Percentiles rank a stretch among this genome's conserved stretches.
These are phyloP conservation scores for Diachasmimorpha longicaudata DNA, from an alignment of 1,140 invertebrate species.

Conservation along the genomic window DNA sequence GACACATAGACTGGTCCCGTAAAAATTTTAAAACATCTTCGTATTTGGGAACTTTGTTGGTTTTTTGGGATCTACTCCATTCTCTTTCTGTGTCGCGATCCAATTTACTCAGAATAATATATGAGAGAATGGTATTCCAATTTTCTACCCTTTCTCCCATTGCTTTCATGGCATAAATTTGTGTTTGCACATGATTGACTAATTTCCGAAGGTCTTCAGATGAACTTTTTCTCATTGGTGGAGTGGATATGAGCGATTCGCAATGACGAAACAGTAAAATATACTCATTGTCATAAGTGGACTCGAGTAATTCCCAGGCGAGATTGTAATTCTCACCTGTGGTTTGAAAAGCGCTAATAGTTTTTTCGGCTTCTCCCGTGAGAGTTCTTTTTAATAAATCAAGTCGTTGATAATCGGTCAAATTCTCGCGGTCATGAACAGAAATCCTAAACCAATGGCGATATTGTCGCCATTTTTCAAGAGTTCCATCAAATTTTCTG, in stretches of 20 bases:
- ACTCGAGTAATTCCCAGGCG: slow-evolving; percentile 11
- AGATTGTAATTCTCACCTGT: slow-evolving; percentile 12
- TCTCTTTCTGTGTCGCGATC: slow-evolving; percentile 5
- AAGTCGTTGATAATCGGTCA: slow-evolving; percentile 7
- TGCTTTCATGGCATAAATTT: slow-evolving; percentile 11
- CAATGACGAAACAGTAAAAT: slow-evolving; percentile 10
- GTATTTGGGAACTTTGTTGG: not conserved
- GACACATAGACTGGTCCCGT: slow-evolving; percentile 12
- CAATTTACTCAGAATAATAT: not conserved
- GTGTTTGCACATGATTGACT: not conserved
- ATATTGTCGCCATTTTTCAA: slow-evolving; percentile 19
- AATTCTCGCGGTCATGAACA: slow-evolving; percentile 1
- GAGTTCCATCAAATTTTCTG: slow-evolving; percentile 19
- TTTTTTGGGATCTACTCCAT: slow-evolving; percentile 7
- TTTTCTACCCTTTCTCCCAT: slow-evolving; percentile 4
- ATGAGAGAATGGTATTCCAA: slow-evolving; percentile 8
- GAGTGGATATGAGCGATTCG: not conserved
- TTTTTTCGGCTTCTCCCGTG: slow-evolving; percentile 12
- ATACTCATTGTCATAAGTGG: slow-evolving; percentile 1
- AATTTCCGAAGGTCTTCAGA: not conserved
- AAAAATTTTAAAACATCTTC: not conserved
- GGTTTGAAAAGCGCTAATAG: slow-evolving; percentile 10
- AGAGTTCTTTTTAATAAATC: slow-evolving; percentile 14
- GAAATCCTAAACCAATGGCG: slow-evolving; percentile 16
- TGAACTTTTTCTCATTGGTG: not conserved